phyloP scores from a whole-genome alignment of 2,797 vertebrate species.

The Galago senegalensis region DNA sequence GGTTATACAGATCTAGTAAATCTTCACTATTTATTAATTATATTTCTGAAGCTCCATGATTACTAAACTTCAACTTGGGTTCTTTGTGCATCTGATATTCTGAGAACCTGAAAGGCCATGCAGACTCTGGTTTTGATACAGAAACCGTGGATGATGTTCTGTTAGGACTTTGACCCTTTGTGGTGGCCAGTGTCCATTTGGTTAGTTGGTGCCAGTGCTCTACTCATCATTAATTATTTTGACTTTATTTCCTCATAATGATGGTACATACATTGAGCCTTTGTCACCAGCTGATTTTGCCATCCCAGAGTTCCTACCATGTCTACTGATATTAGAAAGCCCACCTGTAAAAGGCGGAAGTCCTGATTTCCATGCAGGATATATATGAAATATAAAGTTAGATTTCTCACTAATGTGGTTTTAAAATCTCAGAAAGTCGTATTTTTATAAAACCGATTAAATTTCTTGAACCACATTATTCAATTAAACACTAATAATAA shows the following conservation, averaged over 20 bases:
- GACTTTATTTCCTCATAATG: conserved; percentile 14
- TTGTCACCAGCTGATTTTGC: not conserved
- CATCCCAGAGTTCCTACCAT: not conserved
- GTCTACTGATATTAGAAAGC: not conserved
- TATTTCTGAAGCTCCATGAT: not conserved
- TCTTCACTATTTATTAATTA: not conserved
- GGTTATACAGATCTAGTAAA: not conserved
- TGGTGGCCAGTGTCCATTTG: not conserved
- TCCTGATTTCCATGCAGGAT: not conserved
- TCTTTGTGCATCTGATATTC: not conserved
- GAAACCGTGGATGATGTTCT: not conserved
- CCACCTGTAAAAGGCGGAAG: not conserved
- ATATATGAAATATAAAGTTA: not conserved
- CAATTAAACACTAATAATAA: not conserved
- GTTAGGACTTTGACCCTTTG: not conserved
- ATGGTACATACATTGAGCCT: not conserved
- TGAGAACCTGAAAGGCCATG: not conserved
- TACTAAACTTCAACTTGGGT: not conserved
- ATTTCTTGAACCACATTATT: not conserved
- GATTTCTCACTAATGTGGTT: not conserved
- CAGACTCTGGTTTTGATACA: not conserved
- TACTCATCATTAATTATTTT: conserved; percentile 28
- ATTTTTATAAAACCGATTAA: conserved; percentile 29
- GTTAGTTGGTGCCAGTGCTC: not conserved
- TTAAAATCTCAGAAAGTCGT: conserved; percentile 35